Percentiles rank a stretch among this genome's conserved stretches.
These are phyloP conservation scores for Bothrops jararaca DNA, from an alignment of 2,113 vertebrate species.

Conservation along the genomic window DNA sequence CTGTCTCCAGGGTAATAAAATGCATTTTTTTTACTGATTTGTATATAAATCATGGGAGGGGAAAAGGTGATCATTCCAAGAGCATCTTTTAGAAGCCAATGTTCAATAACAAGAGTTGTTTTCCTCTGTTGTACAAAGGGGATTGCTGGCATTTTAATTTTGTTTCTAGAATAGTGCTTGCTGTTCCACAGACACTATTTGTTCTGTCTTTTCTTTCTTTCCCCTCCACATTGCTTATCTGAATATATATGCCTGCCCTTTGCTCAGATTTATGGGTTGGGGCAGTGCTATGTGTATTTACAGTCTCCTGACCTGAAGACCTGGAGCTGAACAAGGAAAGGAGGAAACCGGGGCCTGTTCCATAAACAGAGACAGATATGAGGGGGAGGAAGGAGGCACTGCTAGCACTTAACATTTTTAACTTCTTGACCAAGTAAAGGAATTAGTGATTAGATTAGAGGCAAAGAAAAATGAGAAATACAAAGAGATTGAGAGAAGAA, in stretches of 20 bases:
- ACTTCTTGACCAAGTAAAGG: slow-evolving; percentile 72
- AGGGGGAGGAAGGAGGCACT: slow-evolving; percentile 71
- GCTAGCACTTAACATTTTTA: slow-evolving; percentile 78
- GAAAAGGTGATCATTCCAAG: not conserved
- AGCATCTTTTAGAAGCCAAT: slow-evolving; percentile 28
- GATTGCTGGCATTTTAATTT: slow-evolving; percentile 22
- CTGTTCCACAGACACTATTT: slow-evolving; percentile 29
- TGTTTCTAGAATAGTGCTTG: slow-evolving; percentile 31
- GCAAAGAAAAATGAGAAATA: slow-evolving; percentile 58
- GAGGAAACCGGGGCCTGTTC: slow-evolving; percentile 75
- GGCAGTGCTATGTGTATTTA: slow-evolving; percentile 90
- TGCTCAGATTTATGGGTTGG: slow-evolving; percentile 87
- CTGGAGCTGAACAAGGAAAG: slow-evolving; percentile 75
- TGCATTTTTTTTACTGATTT: slow-evolving; percentile 41
- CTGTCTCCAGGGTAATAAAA: slow-evolving; percentile 55
- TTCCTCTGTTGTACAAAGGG: not conserved
- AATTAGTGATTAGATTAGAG: slow-evolving; percentile 76
- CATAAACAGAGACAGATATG: slow-evolving; percentile 80
- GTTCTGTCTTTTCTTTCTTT: slow-evolving; percentile 16
- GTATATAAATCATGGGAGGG: slow-evolving; percentile 31
- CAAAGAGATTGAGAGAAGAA: slow-evolving; percentile 35
- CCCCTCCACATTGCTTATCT: slow-evolving; percentile 67
- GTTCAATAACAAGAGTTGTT: not conserved
- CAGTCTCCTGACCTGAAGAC: slow-evolving; percentile 94
- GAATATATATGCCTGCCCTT: slow-evolving; percentile 80